Evolutionary conservation across 2,113 vertebrate genomes (phyloP).

Genomic region (Gnathonemus echidnorhynchus): DNA sequence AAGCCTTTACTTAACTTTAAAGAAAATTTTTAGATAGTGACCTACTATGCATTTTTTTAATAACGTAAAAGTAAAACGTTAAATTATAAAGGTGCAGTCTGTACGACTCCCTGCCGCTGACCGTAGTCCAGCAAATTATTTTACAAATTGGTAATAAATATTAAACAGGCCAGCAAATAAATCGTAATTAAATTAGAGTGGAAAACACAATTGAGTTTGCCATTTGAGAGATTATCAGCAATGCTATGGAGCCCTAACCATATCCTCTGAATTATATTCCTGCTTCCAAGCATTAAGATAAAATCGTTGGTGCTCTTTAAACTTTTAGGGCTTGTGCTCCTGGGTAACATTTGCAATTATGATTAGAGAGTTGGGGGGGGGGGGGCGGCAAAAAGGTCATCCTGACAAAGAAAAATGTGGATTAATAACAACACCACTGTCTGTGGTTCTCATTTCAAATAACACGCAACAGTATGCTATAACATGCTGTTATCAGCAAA

Average conservation of each 20-base stretch:
- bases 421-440: not conserved
- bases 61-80: not conserved
- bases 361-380: not conserved
- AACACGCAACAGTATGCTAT: not conserved
- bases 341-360: not conserved
- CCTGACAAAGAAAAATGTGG: not conserved
- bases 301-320: not conserved
- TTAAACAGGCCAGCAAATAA: not conserved
- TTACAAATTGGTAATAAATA: not conserved
- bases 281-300: not conserved
- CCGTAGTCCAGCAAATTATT: not conserved
- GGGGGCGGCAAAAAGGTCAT: not conserved
- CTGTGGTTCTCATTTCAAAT: slow-evolving; percentile 1
- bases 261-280: not conserved
- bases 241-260: not conserved
- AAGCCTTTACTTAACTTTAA: not conserved
- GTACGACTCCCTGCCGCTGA: not conserved
- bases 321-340: not conserved
- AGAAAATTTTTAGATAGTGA: not conserved
- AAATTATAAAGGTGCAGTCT: not conserved
- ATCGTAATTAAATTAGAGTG: not conserved
- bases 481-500: not conserved
- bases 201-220: slow-evolving; percentile 1
- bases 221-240: not conserved
- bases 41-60: not conserved